Evolutionary conservation across 1,140 invertebrate species (phyloP).

Genomic region (Drosophila sproati): DNA sequence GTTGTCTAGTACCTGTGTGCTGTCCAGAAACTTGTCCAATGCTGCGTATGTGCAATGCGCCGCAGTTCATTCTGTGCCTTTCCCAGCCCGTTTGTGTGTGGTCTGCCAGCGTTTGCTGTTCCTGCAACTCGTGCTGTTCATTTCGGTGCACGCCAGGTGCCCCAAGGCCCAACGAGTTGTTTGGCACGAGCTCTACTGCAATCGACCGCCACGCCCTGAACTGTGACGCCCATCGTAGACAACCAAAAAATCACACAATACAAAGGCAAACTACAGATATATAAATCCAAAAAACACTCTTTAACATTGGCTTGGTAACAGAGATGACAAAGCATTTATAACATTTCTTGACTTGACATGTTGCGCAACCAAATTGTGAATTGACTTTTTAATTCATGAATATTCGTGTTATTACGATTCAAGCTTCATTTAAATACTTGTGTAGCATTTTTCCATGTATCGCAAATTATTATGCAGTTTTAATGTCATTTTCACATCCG

Average conservation of each 20-base stretch:
- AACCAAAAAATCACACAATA: slow-evolving; percentile 73
- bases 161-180: slow-evolving; percentile 63
- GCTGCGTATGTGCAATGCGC: slow-evolving; percentile 76
- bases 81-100: slow-evolving; percentile 7
- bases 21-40: slow-evolving; percentile 61
- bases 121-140: slow-evolving; percentile 52
- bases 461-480: no score
- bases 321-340: slow-evolving; percentile 3
- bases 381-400: neutral
- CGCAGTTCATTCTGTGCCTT: slow-evolving; percentile 55
- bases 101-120: slow-evolving; percentile 46
- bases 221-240: slow-evolving; percentile 30
- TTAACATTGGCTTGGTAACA: slow-evolving; percentile 4
- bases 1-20: slow-evolving; percentile 48
- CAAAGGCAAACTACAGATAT: slow-evolving; percentile 64
- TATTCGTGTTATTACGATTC: neutral
- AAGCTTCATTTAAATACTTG: neutral
- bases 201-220: slow-evolving; percentile 40
- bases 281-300: slow-evolving; percentile 9
- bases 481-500: no score
- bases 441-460: neutral
- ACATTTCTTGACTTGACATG: neutral
- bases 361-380: neutral
- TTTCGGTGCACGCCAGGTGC: slow-evolving; percentile 57
- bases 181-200: slow-evolving; percentile 59